Evolutionary conservation across 2,113 vertebrate species (phyloP).

Genomic region (Alces alces): DNA sequence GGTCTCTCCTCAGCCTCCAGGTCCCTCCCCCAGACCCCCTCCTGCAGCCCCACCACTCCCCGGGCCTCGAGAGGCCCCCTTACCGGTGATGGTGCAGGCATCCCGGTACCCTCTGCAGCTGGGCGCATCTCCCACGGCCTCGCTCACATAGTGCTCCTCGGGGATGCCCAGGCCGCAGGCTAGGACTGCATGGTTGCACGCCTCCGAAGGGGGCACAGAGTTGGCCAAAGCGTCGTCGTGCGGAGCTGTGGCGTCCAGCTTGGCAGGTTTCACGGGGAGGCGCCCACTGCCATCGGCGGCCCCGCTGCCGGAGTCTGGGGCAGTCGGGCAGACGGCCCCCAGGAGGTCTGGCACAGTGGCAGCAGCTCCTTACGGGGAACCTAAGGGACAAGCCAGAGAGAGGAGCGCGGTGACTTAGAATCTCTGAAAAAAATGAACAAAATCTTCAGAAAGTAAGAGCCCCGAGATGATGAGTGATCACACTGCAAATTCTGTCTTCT

Average conservation of each 20-base stretch:
- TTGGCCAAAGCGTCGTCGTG: conserved; percentile 85
- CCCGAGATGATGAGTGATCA: background rate
- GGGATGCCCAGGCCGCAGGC: conserved; percentile 77
- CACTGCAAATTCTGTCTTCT: background rate
- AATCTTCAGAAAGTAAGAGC: background rate
- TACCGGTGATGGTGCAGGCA: conserved; percentile 99
- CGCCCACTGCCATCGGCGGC: conserved; percentile 88
- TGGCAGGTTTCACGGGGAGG: conserved; percentile 91
- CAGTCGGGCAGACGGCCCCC: conserved; percentile 56
- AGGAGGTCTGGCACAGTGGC: background rate
- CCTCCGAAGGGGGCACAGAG: conserved; percentile 76
- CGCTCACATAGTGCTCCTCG: conserved; percentile 92
- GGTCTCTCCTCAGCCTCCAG: no score
- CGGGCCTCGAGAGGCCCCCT: background rate
- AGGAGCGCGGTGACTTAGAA: background rate
- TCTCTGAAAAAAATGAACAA: background rate
- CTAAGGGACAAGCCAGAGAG: conserved; percentile 62
- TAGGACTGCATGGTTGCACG: conserved; percentile 73
- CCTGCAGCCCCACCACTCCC: accelerated
- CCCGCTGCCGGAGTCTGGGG: conserved; percentile 74
- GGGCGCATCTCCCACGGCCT: conserved; percentile 81
- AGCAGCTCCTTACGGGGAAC: background rate
- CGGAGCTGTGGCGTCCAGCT: conserved; percentile 94
- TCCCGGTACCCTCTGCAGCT: conserved; percentile 85
- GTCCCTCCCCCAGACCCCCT: accelerated